Base-by-base conservation (phyloP, 2,797 vertebrate genomes). In the Alauda arvensis region DNA sequence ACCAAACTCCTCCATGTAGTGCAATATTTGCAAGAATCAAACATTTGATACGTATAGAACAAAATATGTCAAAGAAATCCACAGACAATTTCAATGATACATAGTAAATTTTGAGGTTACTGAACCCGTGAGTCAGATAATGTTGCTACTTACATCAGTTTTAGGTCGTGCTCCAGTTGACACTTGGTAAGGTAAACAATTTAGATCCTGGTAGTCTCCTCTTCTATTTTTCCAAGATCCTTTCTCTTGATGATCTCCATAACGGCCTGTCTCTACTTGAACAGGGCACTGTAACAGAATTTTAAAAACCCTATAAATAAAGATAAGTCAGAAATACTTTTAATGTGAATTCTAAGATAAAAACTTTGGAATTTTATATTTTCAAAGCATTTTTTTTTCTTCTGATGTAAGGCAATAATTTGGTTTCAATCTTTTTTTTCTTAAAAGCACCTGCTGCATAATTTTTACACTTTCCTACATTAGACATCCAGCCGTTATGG, bases 81-180 rank as follows among this genome's bases (percentile, higher is more conserved):
- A 84, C 52, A 11, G 72, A 69, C 16, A 46, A 56, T 76, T 81
- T 72, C 37, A 46, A 79, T 34, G 49, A 61, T 37, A 42, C 26
- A 53, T 4, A 48, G 6, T 14, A 85, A 68, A 53, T 33, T 24
- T 28, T 66, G n/a, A 67, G n/a, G 20, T 34, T 49, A 46, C 15
- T 40, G 31, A 59, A 56, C 21, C 21, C 16, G 37, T 31, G 20
- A 40, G 17, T 66, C 46, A 49, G 52, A 42, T 55, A 39, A 63
- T 29, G 46, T 39, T 61, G 18, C n/a, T 66, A 95, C 95, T 95
- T 86, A 96, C 94, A 84, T 95, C 68, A 18, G 82, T 69, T 83
- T 94, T 95, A 39, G 89, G 93, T 82, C 24, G 77, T 72, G 94
- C 92, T 87, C 91, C 95, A 86, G 83, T 15, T 78, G 90, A 92